Percentiles rank a stretch among this genome's conserved stretches.
phyloP scores from a whole-genome alignment of 1,140 invertebrate species.

The Atta colombica region DNA sequence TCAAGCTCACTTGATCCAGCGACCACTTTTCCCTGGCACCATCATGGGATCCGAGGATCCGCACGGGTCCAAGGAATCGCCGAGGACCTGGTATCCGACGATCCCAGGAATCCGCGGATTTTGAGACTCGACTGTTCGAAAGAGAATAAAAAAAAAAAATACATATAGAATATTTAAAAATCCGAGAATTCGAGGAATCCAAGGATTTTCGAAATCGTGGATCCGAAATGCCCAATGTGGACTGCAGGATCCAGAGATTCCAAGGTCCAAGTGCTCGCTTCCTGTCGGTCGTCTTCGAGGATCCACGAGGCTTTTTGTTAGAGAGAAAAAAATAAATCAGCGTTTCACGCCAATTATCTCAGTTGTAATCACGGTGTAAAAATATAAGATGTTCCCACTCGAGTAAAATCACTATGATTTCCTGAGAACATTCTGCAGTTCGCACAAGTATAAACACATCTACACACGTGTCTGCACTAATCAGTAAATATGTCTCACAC shows the following conservation, averaged over 20 bases:
- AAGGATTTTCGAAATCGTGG: slow-evolving; percentile 1
- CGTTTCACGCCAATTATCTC: not conserved
- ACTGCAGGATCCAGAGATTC: slow-evolving; percentile 13
- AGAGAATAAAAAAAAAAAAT: not conserved
- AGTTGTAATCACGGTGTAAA: not conserved
- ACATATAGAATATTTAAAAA: not conserved
- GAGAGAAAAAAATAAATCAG: not conserved
- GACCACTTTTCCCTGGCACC: slow-evolving; percentile 18
- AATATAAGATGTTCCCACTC: too few relatives aligned
- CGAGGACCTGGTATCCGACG: slow-evolving; percentile 32
- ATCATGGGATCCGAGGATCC: slow-evolving; percentile 30
- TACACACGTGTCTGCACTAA: too few relatives aligned
- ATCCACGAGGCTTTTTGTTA: slow-evolving; percentile 9
- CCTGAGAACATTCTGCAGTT: too few relatives aligned
- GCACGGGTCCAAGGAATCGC: slow-evolving; percentile 4
- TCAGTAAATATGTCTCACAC: too few relatives aligned
- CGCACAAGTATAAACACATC: too few relatives aligned
- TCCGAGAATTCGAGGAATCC: slow-evolving; percentile 13
- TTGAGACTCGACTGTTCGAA: not conserved
- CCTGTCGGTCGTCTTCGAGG: slow-evolving; percentile 10
- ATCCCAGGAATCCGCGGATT: slow-evolving; percentile 16
- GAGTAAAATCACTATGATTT: too few relatives aligned
- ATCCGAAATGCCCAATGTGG: not conserved
- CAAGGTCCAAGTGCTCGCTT: not conserved
- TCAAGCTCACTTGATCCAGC: slow-evolving; percentile 55